Evolutionary conservation across 2,113 vertebrate genomes (phyloP), one percentile per base, ranked within the genome.

Genomic region (Scophthalmus maximus): DNA sequence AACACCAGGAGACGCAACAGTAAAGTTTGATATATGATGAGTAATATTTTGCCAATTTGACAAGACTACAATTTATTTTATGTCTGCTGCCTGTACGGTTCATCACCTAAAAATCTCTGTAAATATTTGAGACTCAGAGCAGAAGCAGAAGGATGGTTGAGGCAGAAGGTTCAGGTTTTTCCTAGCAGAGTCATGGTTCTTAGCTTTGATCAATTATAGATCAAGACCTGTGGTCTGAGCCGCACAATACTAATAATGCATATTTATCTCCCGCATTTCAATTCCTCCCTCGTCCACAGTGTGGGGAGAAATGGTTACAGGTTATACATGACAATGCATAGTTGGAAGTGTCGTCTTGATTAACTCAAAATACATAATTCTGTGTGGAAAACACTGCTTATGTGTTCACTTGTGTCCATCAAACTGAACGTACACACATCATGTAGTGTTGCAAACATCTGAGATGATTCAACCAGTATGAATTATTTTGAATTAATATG

Each of bases 121-220:
- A 12, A 32, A 59, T 4, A 3, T 65, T 73, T 78, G 26, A 46
- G 20, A 64, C 5, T 52, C 27, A 17, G 6, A 17, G 30, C 30
- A 32, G 30, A 40, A 40, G n/a, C n/a, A 17, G 40, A 7, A 18
- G 40, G 18, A 42, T 47, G 18, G 15, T 1, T 27, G 17, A 22
- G 26, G 4, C 2, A 15, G 26, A 23, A 36, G 56, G 17, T 44
- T 75, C 36, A 47, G 32, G 49, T 57, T 62, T 65, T 75, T 76
- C 76, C 30, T 53, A 51, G 30, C 25, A 0, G 3, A 60, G 40
- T 55, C 73, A 61, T 10, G n/a, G 40, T 36, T 80, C 34, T 27
- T 38, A 18, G 50, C 58, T 73, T 73, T 76, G 44, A 79, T 78
- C 46, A 82, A 63, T 84, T 59, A 84, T 76, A 73, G 71, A 81